These are phyloP conservation scores for Alsophila aescularia DNA, from an alignment of 2,888 invertebrate species.

Conservation along the genomic window DNA sequence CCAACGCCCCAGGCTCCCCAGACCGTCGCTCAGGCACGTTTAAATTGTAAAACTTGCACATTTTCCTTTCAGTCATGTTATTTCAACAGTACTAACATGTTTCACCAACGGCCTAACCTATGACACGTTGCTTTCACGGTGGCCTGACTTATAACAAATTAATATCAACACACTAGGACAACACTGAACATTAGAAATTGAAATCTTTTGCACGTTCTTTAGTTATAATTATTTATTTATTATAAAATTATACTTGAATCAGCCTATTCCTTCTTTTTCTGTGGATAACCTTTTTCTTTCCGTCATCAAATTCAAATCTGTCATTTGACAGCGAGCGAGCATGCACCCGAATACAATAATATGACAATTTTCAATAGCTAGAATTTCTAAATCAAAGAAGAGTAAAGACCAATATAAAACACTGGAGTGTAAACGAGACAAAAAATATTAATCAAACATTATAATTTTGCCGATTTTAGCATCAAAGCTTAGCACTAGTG, in stretches of 20 bases:
- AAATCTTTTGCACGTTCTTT: constrained; percentile 51
- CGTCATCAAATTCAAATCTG: constrained; percentile 83
- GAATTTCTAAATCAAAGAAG: background rate
- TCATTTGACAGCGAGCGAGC: constrained; percentile 69
- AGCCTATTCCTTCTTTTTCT: constrained; percentile 80
- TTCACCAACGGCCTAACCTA: constrained; percentile 83
- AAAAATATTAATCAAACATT: background rate
- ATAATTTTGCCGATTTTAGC: background rate
- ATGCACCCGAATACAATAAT: constrained; percentile 22
- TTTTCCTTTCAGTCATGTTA: constrained; percentile 84
- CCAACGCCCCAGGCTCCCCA: constrained; percentile 65
- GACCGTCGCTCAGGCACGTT: constrained; percentile 81
- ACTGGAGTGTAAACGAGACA: background rate
- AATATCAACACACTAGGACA: constrained; percentile 51
- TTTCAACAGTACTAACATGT: constrained; percentile 80
- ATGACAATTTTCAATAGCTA: constrained; percentile 3
- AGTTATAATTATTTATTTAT: constrained; percentile 48
- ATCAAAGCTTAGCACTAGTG: background rate
- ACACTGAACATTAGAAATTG: constrained; percentile 55
- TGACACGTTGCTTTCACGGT: constrained; percentile 76
- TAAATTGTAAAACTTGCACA: constrained; percentile 84
- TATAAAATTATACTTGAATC: constrained; percentile 57
- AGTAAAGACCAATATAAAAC: background rate
- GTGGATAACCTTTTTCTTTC: constrained; percentile 83
- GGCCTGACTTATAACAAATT: constrained; percentile 58